These are phyloP conservation scores for Hylaeus volcanicus DNA, from an alignment of 1,140 invertebrate genomes.

Conservation along the genomic window DNA sequence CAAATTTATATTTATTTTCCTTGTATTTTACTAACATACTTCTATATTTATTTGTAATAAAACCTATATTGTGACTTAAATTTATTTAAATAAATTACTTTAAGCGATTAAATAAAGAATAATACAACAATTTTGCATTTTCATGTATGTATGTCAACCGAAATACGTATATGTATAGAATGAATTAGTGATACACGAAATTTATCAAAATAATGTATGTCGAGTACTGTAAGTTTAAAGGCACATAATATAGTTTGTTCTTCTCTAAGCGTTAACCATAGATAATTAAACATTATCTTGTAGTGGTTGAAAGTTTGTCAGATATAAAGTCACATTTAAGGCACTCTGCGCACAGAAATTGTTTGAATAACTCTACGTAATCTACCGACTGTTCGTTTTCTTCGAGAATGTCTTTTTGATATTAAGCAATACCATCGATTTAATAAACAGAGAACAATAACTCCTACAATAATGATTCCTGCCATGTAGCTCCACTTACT, in stretches of 20 bases:
- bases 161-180: constrained; percentile 13
- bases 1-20: constrained; percentile 17
- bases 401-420: constrained; percentile 71
- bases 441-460: constrained; percentile 67
- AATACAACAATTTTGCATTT: not conserved
- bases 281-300: constrained; percentile 41
- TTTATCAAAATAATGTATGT: constrained; percentile 55
- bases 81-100: not conserved
- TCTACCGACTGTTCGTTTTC: constrained; percentile 73
- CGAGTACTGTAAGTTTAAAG: constrained; percentile 44
- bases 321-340: constrained; percentile 69
- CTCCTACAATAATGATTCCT: constrained; percentile 62
- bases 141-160: not conserved
- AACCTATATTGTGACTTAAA: constrained; percentile 2
- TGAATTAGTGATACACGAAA: constrained; percentile 24
- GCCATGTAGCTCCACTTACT: constrained; percentile 69
- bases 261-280: constrained; percentile 28
- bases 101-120: not conserved
- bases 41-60: not conserved
- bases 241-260: constrained; percentile 53
- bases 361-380: constrained; percentile 77
- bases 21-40: constrained; percentile 4
- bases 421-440: constrained; percentile 71
- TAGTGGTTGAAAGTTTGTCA: constrained; percentile 24
- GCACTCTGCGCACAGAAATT: constrained; percentile 75